Evolutionary conservation across 2,888 invertebrate species (phyloP).

Genomic region (Charanyca ferruginea): DNA sequence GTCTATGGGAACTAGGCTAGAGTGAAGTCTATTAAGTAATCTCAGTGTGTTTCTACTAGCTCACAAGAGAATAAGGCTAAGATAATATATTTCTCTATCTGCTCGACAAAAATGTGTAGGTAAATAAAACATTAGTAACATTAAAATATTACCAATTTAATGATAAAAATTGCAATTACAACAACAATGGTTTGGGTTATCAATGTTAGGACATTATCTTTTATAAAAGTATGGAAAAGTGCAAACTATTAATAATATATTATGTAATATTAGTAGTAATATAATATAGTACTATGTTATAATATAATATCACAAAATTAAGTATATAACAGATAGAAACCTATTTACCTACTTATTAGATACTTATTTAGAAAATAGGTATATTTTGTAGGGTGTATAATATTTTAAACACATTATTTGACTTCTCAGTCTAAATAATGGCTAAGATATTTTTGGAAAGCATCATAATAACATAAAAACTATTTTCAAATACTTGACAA

Average conservation of each 20-base stretch:
- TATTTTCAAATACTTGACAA: conserved; percentile 9
- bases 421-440: neutral
- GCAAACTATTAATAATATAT: too few relatives aligned
- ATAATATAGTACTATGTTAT: too few relatives aligned
- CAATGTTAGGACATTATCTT: conserved; percentile 34
- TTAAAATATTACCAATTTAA: conserved; percentile 18
- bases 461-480: neutral
- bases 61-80: too few relatives aligned
- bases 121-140: too few relatives aligned
- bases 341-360: neutral
- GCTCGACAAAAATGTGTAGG: neutral
- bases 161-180: conserved; percentile 40
- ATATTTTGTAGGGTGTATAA: too few relatives aligned
- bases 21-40: neutral
- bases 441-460: conserved; percentile 1
- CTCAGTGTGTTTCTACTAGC: neutral
- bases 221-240: conserved; percentile 23
- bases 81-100: neutral
- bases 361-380: too few relatives aligned
- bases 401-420: conserved; percentile 8
- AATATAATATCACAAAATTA: conserved; percentile 1
- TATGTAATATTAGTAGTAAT: too few relatives aligned
- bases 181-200: conserved; percentile 42
- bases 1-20: too few relatives aligned
- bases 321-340: neutral